Percentiles rank a stretch among this genome's conserved stretches.
Conservation (phyloP, 2,888 invertebrate genomes). For the Crematogaster levior region DNA sequence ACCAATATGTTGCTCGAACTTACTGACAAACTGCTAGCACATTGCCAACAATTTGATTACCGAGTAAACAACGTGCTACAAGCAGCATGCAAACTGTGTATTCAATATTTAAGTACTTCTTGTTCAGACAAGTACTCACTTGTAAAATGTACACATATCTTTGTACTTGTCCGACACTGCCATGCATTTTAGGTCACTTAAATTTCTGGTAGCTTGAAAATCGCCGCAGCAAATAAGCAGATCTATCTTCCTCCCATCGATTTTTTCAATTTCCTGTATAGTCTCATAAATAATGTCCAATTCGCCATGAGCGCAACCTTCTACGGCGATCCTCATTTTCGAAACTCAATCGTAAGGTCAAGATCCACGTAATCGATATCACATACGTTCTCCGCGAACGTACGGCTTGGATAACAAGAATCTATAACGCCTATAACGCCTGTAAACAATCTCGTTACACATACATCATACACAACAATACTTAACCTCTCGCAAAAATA, state of each 20-base stretch:
- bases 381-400: background rate
- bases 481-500: background rate
- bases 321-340: constrained; percentile 96
- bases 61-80: background rate
- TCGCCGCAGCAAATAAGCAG: constrained; percentile 99
- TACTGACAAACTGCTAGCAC: background rate
- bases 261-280: constrained; percentile 91
- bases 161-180: constrained; percentile 97
- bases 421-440: background rate
- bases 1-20: background rate
- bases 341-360: background rate
- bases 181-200: constrained; percentile 95
- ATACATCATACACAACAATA: background rate
- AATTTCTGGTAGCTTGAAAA: constrained; percentile 97
- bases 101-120: background rate
- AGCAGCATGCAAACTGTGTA: background rate
- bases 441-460: constrained; percentile 9
- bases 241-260: constrained; percentile 93
- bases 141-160: constrained; percentile 96
- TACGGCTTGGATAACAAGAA: background rate
- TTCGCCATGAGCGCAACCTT: constrained; percentile 99
- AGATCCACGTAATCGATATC: background rate
- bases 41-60: background rate
- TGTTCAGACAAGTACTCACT: constrained; percentile 87
- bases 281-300: constrained; percentile 97